Evolutionary conservation across 2,888 invertebrate species (phyloP), one percentile per base, ranked within the genome.

Genomic region (Parascotia fuliginaria): DNA sequence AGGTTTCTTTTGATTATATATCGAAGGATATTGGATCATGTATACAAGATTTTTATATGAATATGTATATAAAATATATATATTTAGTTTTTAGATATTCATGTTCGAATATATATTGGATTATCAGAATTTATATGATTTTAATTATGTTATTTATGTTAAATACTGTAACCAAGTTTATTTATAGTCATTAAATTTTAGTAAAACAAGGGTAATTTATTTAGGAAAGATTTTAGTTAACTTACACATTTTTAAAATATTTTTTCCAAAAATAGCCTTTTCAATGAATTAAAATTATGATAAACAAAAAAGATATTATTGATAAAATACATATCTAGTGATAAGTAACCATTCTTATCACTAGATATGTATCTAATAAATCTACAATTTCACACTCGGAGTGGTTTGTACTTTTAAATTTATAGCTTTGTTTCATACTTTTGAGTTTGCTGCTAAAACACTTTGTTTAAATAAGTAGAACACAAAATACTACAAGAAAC

Each of bases 1-100:
- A 43, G 15, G 27, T 45, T 45, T 37, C 42, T 43, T 19, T 42
- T 55, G 48, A 62, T 63, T 43, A 39, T 46, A 40, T 34, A 33
- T 13, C 14, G 22, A 34, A 40, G 37, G 6, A 40, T 34, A 40
- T 46, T 34, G 36, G 33, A 22, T 27, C 13, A 39, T 32, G 39
- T 45, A 9, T 45, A 27, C 7, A 34, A 16, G 9, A 12, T 14
- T 16, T 28, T 28, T 33, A 1, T 11, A 33, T 27, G 15, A 27
- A 42, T 37, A 37, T 36, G 16, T 29, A 27, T 42, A 40, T 29
- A n/a, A 16, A 29, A 37, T 36, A 19, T 29, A 27, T 42, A 40
- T 29, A n/a, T 11, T 41, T 5, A 38, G 9, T 28, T 19, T 37
- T 13, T 13, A 5, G 28, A 27, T n/a, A 27, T 28, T 28, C 27